Evolutionary conservation across 2,113 vertebrate species (phyloP), one percentile per base, ranked within the genome.

Genomic region (Martes martes): DNA sequence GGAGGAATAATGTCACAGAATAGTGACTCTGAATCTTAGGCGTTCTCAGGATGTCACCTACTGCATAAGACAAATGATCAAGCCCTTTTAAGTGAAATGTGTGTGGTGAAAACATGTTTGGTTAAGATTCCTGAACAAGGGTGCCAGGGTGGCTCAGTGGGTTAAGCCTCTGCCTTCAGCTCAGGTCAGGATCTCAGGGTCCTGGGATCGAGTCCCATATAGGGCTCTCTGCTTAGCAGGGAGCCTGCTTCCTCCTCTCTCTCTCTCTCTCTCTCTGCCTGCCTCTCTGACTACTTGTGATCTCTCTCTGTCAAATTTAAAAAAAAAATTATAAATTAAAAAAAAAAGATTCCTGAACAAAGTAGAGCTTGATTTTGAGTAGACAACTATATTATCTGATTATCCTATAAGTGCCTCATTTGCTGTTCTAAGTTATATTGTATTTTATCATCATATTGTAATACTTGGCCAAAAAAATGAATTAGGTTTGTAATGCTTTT

Each of bases 1-100:
- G 24, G 33, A 55, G 1, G 7, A 86, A 1, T 23, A 10, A 69
- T 36, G 11, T 24, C 5, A 45, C 0, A 0, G 2, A 31, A 39
- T 15, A 33, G 26, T 18, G 4, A 47, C 26, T 63, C 6, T 81
- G 26, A 23, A 33, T 42, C 18, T 47, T 61, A 85, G 5, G 16
- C 57, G 2, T 15, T 33, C 1, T 82, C 55, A n/a, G 33, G 63
- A 36, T 2, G 2, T 84, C 50, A 26, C 6, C 47, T 63, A n/a
- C 2, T 18, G 52, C 6, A 10, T 18, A 80, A 7, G 24, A 7
- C 42, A 89, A 52, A 93, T 14, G 76, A 28, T 33, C 7, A 33
- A 76, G 4, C 31, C 11, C 33, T 91, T 69, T 84, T 26, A 81
- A 71, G 24, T 79, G 31, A 81, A 84, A 89, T 52, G 11, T n/a